Conservation (phyloP, 2,113 vertebrate species). For the Euleptes europaea region DNA sequence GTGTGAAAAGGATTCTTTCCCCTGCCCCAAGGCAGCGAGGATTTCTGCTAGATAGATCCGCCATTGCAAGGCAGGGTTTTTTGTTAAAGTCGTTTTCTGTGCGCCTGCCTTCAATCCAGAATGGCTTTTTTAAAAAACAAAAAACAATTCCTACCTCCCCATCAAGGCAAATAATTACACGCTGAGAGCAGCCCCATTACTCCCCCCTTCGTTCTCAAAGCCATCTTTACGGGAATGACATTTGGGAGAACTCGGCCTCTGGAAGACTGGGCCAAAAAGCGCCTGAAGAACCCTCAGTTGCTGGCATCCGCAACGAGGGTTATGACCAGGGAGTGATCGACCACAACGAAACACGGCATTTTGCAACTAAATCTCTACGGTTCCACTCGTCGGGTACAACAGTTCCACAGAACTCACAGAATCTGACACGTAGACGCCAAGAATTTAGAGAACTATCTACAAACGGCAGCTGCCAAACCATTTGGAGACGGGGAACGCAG, state of each 20-base stretch:
- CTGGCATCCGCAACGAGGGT: not conserved
- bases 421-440: slow-evolving; percentile 61
- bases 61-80: not conserved
- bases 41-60: not conserved
- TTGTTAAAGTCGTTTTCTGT: slow-evolving; percentile 24
- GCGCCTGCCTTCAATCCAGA: not conserved
- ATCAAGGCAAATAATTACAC: not conserved
- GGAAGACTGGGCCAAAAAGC: not conserved
- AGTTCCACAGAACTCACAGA: slow-evolving; percentile 64
- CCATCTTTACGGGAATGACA: too few species aligned
- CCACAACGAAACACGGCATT: slow-evolving; percentile 18
- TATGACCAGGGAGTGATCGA: slow-evolving; percentile 13
- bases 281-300: too few species aligned
- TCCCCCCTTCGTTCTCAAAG: slow-evolving; percentile 1
- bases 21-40: not conserved
- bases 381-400: slow-evolving; percentile 46
- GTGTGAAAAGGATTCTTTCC: not conserved
- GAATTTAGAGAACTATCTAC: slow-evolving; percentile 67
- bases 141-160: slow-evolving; percentile 19
- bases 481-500: too few species aligned
- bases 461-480: slow-evolving; percentile 49
- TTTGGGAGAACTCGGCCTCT: not conserved
- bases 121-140: not conserved
- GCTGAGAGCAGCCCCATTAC: too few species aligned
- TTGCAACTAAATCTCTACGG: slow-evolving; percentile 46